Conservation (phyloP, 2,888 invertebrate species). For the Dynastes hyllus region DNA sequence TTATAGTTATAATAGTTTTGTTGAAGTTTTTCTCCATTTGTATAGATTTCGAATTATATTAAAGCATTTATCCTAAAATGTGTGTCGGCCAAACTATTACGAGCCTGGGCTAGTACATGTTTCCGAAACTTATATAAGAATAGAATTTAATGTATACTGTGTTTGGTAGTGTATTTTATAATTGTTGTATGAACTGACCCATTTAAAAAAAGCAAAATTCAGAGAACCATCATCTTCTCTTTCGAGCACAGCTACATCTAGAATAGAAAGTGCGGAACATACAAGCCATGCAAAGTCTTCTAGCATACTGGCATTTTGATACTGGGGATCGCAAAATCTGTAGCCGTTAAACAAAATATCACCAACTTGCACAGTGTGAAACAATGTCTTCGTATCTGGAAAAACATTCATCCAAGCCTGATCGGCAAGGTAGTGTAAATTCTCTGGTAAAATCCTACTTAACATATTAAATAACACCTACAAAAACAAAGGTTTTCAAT, state of each 20-base stretch:
- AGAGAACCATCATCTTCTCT: slow-evolving; percentile 37
- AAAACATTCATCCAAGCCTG: slow-evolving; percentile 29
- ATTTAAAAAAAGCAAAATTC: slow-evolving; percentile 44
- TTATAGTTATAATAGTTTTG: no score
- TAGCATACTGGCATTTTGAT: neutral
- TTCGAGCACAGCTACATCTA: neutral
- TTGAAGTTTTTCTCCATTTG: no score
- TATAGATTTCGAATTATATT: no score
- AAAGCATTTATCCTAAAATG: no score
- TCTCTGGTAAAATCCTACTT: slow-evolving; percentile 13
- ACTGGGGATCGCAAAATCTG: slow-evolving; percentile 46
- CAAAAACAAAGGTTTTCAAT: slow-evolving; percentile 7
- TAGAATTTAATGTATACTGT: no score
- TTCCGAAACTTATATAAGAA: no score
- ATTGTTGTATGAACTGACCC: slow-evolving; percentile 13
- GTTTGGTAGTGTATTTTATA: no score
- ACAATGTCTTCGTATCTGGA: slow-evolving; percentile 40
- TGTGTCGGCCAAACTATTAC: no score
- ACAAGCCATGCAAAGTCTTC: slow-evolving; percentile 1
- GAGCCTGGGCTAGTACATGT: no score
- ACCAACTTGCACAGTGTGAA: slow-evolving; percentile 46
- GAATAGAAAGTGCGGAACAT: neutral
- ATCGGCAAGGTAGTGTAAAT: slow-evolving; percentile 30
- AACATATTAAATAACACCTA: slow-evolving; percentile 45
- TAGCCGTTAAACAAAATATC: slow-evolving; percentile 49